Conservation (phyloP, 2,113 vertebrate genomes). For the Caracal caracal region DNA sequence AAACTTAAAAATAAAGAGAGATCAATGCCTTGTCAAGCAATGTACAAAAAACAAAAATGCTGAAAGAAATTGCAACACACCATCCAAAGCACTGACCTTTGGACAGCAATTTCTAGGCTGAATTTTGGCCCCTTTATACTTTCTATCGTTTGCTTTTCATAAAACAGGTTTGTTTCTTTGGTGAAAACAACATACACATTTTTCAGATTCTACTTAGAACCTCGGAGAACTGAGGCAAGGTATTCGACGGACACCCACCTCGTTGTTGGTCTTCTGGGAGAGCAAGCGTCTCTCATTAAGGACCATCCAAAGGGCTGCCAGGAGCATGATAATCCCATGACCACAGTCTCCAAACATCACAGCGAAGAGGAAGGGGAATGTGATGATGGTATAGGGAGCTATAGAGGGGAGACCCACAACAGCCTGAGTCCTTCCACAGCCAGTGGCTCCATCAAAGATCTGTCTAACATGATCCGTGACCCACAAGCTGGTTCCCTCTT, state of each 20-base stretch:
- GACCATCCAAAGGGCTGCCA: constrained; percentile 96
- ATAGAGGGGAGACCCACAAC: constrained; percentile 23
- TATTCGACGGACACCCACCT: constrained; percentile 85
- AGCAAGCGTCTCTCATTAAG: constrained; percentile 91
- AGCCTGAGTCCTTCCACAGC: constrained; percentile 78
- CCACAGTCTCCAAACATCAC: constrained; percentile 99
- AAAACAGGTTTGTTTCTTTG: background rate
- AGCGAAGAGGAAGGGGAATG: constrained; percentile 98
- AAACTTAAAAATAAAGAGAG: background rate
- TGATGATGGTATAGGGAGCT: constrained; percentile 98
- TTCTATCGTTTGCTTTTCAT: background rate
- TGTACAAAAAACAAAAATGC: background rate
- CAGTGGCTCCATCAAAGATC: background rate
- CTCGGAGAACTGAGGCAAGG: fast-evolving
- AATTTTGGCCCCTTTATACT: background rate
- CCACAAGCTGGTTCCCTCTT: fast-evolving
- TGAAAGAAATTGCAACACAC: background rate
- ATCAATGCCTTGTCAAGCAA: background rate
- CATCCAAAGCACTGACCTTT: background rate
- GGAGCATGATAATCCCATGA: constrained; percentile 92
- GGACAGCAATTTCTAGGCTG: background rate
- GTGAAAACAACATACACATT: background rate
- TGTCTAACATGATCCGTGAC: fast-evolving
- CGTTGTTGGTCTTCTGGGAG: constrained; percentile 90
- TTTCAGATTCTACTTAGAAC: background rate